A percentile compares a stretch with the other conserved stretches of the same genome.
phyloP scores from a whole-genome alignment of 1,140 invertebrate genomes.

The Platorchestia sp. region DNA sequence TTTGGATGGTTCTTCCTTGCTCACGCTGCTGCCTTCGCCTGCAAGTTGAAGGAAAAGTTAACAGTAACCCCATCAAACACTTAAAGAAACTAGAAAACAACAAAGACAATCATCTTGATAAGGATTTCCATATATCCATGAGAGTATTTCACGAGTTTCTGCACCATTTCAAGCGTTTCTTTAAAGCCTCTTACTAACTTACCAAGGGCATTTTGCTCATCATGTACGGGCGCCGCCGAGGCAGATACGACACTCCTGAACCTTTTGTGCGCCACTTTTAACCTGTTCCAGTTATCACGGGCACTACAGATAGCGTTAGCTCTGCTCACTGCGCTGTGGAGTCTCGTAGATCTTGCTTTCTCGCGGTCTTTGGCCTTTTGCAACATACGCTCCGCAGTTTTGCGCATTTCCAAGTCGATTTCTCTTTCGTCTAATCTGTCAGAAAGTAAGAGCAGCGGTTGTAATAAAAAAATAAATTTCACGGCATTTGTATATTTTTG shows the following conservation, averaged over 20 bases:
- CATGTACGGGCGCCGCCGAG: neutral
- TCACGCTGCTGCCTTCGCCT: neutral
- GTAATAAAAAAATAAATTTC: neutral
- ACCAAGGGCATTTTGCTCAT: neutral
- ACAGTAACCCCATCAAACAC: neutral
- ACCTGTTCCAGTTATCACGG: constrained; percentile 65
- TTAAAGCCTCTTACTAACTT: neutral
- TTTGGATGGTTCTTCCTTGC: neutral
- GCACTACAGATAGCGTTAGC: constrained; percentile 67
- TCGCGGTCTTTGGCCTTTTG: constrained; percentile 67
- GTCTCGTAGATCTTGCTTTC: constrained; percentile 58
- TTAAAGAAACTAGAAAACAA: neutral
- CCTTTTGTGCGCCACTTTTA: constrained; percentile 61
- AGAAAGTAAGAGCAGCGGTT: neutral
- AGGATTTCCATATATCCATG: too few relatives aligned
- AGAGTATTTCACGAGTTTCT: neutral
- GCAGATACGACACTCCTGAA: neutral
- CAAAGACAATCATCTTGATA: too few relatives aligned
- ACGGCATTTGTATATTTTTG: neutral
- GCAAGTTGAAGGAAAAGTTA: neutral
- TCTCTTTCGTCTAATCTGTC: constrained; percentile 67
- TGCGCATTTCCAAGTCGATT: constrained; percentile 64
- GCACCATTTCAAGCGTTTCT: neutral
- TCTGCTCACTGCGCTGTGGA: constrained; percentile 64
- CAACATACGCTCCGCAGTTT: constrained; percentile 65